These are phyloP conservation scores for Lasioglossum malachurum DNA, from an alignment of 2,888 invertebrate genomes.

Conservation along the genomic window DNA sequence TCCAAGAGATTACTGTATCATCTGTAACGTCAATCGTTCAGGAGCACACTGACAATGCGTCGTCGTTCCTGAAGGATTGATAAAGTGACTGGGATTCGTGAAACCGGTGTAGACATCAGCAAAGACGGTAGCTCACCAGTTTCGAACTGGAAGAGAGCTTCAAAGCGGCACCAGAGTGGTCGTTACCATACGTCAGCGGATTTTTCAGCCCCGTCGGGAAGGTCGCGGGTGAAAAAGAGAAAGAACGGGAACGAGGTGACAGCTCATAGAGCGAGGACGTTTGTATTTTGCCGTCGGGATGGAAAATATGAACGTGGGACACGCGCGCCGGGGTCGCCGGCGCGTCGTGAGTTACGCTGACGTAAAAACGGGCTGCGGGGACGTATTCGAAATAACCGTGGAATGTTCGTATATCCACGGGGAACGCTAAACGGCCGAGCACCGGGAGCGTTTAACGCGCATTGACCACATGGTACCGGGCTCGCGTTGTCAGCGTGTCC, in stretches of 20 bases:
- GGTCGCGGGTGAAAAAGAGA: background rate
- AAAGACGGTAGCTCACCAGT: background rate
- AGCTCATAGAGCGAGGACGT: conserved; percentile 20
- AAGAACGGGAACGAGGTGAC: conserved; percentile 6
- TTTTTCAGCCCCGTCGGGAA: background rate
- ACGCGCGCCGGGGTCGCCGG: conserved; percentile 19
- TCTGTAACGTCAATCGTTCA: too few relatives aligned
- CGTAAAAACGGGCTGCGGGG: conserved; percentile 63
- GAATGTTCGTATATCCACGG: conserved; percentile 66
- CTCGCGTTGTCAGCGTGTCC: conserved; percentile 69
- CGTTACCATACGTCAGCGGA: conserved; percentile 2
- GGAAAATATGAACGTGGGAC: conserved; percentile 42
- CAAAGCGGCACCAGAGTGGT: background rate
- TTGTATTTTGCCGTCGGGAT: conserved; percentile 22
- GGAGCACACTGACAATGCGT: too few relatives aligned
- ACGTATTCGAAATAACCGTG: conserved; percentile 72
- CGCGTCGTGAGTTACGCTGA: conserved; percentile 56
- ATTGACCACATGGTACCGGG: conserved; percentile 71
- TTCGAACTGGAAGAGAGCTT: background rate
- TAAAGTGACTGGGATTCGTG: background rate
- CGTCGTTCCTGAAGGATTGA: background rate
- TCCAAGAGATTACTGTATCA: too few relatives aligned
- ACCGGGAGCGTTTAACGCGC: conserved; percentile 62
- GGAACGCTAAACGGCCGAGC: conserved; percentile 69
- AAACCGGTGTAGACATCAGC: background rate